Evolutionary conservation across 2,113 vertebrate species (phyloP).

Genomic region (Taurulus bubalis): DNA sequence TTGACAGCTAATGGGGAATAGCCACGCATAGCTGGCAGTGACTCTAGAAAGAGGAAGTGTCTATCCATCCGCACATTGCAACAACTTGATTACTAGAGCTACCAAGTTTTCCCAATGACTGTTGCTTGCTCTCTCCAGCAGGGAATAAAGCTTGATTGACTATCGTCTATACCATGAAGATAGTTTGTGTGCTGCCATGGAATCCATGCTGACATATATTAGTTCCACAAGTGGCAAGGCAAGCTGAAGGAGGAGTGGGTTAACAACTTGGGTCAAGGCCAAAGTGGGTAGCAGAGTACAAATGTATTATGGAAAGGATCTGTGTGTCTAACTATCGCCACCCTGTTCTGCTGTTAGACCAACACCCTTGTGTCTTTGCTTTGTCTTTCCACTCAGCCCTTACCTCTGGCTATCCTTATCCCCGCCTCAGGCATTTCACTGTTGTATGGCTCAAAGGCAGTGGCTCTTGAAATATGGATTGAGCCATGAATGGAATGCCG

Average conservation of each 20-base stretch:
- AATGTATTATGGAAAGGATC: neutral
- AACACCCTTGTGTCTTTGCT: constrained; percentile 8
- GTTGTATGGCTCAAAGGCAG: constrained; percentile 47
- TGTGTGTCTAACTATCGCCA: neutral
- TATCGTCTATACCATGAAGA: constrained; percentile 21
- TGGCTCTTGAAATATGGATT: constrained; percentile 45
- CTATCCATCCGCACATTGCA: neutral
- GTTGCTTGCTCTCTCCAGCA: constrained; percentile 1
- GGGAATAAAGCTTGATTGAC: constrained; percentile 7
- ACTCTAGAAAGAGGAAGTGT: constrained; percentile 1
- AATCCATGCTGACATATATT: constrained; percentile 30
- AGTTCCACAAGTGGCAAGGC: constrained; percentile 8
- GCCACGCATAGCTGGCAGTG: neutral
- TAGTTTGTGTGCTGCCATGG: neutral
- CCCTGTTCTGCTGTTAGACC: constrained; percentile 5
- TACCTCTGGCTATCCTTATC: constrained; percentile 57
- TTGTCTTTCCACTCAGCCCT: constrained; percentile 33
- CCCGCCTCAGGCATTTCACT: constrained; percentile 61
- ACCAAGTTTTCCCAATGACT: constrained; percentile 15
- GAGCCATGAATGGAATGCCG: constrained; percentile 12
- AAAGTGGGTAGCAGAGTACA: neutral
- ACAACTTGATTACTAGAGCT: neutral
- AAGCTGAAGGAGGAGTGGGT: neutral
- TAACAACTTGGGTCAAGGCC: neutral
- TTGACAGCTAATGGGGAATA: neutral